A percentile compares a stretch with the other conserved stretches of the same genome.
Conservation (phyloP, 2,888 invertebrate genomes). For the Mesorhabditis spiculigera region DNA sequence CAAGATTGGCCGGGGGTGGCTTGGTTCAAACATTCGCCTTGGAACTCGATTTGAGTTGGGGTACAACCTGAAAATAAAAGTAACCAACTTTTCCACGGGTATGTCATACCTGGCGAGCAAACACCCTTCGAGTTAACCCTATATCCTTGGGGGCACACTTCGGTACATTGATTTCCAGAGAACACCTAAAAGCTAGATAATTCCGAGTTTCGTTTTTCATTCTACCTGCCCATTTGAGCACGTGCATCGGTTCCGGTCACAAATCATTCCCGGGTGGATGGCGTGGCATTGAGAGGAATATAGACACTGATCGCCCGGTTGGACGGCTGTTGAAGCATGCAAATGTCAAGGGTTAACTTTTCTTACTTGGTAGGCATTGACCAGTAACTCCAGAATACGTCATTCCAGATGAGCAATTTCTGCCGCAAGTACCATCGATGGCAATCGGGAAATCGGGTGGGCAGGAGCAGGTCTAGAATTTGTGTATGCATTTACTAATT, state of each 20-base stretch:
- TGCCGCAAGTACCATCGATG: conserved; percentile 58
- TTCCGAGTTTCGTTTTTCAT: background rate
- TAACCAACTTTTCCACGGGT: background rate
- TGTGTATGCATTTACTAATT: conserved; percentile 28
- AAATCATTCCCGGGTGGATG: conserved; percentile 51
- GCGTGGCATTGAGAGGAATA: conserved; percentile 58
- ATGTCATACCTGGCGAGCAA: conserved; percentile 41
- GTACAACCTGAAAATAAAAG: conserved; percentile 35
- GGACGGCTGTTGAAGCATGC: conserved; percentile 40
- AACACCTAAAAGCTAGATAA: conserved; percentile 24
- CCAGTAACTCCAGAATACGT: conserved; percentile 56
- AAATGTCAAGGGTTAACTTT: background rate
- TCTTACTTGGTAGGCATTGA: conserved; percentile 52
- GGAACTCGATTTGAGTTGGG: conserved; percentile 49
- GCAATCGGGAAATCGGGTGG: conserved; percentile 51
- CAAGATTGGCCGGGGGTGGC: conserved; percentile 49
- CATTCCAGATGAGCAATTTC: conserved; percentile 44
- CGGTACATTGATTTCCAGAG: conserved; percentile 38
- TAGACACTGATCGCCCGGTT: conserved; percentile 54
- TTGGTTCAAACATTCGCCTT: conserved; percentile 50
- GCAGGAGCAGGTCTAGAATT: conserved; percentile 52
- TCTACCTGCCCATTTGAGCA: conserved; percentile 40
- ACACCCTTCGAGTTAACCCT: conserved; percentile 44
- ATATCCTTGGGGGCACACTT: conserved; percentile 36
- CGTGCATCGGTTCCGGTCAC: conserved; percentile 43